Evolutionary conservation across 2,888 invertebrate genomes (phyloP), one percentile per base, ranked within the genome.

Genomic region (Thera obeliscata): DNA sequence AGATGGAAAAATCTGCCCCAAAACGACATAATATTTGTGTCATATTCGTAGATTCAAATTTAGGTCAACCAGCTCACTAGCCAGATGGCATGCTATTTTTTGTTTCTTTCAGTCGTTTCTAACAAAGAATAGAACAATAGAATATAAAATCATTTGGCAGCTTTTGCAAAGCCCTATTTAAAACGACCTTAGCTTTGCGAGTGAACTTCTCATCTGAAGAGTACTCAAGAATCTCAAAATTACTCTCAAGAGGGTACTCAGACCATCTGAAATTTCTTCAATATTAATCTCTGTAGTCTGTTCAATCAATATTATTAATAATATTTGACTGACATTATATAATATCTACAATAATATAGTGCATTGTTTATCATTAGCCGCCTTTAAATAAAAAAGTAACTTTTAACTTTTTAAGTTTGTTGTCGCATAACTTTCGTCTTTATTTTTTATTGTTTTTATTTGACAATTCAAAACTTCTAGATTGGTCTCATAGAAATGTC

Each of bases 201-300:
- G 12, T n/a, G 4, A 56, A 38, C 36, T 36, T n/a, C 2, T 55
- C 36, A 35, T 36, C 36, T 55, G 36, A 55, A 55, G n/a, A 36
- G 55, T 35, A 54, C 52, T 54, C 52, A 35, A 54, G 35, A 54
- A 54, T 54, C 52, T 54, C 33, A 11, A 33, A 54, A 54, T 50
- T 50, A 50, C 50, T 50, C 50, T 22, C 50, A 5, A 6, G 22
- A 50, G 50, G 12, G 12, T 12, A 50, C 12, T 12, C 50, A 50
- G 48, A 48, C 12, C 50, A 50, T 5, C 50, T 12, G 50, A 50
- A 50, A 6, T 50, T 46, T 46, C n/a, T n/a, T n/a, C n/a, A n/a
- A n/a, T n/a, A n/a, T n/a, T n/a, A n/a, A n/a, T n/a, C n/a, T n/a
- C n/a, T n/a, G n/a, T n/a, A n/a, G 6, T 2, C 22, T 50, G 50